Percentiles rank a stretch among this genome's conserved stretches.
These are phyloP conservation scores for Brachystomella parvula DNA, from an alignment of 1,140 invertebrate genomes.

Conservation along the genomic window DNA sequence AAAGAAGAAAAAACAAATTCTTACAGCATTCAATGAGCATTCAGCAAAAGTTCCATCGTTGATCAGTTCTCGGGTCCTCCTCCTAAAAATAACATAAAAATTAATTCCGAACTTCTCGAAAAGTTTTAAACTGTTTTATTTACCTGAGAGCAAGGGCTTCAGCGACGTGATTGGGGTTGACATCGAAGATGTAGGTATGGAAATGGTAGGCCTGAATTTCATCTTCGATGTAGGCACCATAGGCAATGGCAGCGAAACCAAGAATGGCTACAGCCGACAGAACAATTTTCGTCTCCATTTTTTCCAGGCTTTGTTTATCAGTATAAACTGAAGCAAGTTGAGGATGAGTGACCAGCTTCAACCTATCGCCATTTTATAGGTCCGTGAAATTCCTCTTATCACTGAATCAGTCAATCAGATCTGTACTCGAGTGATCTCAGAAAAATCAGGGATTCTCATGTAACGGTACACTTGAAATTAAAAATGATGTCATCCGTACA, in stretches of 20 bases:
- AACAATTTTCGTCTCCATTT: not conserved
- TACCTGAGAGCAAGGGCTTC: slow-evolving; percentile 31
- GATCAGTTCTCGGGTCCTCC: slow-evolving; percentile 16
- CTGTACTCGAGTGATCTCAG: too few relatives aligned
- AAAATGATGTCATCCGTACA: too few relatives aligned
- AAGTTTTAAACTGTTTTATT: not conserved
- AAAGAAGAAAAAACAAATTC: not conserved
- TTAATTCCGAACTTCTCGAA: not conserved
- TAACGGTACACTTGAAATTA: too few relatives aligned
- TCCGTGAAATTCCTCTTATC: too few relatives aligned
- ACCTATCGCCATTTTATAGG: too few relatives aligned
- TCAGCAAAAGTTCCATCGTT: slow-evolving; percentile 16
- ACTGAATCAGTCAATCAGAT: too few relatives aligned
- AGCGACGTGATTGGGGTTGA: slow-evolving; percentile 14
- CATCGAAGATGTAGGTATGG: slow-evolving; percentile 34
- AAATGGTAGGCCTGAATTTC: slow-evolving; percentile 33
- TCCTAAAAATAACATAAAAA: not conserved
- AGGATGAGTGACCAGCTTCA: too few relatives aligned
- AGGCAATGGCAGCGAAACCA: not conserved
- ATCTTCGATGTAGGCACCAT: not conserved
- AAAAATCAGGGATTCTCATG: too few relatives aligned
- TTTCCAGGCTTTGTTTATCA: too few relatives aligned
- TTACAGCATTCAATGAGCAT: slow-evolving; percentile 27
- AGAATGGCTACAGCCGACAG: not conserved
- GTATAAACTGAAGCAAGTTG: too few relatives aligned